Base-by-base conservation (phyloP, 2,113 vertebrate species). In the Balaenoptera acutorostrata region DNA sequence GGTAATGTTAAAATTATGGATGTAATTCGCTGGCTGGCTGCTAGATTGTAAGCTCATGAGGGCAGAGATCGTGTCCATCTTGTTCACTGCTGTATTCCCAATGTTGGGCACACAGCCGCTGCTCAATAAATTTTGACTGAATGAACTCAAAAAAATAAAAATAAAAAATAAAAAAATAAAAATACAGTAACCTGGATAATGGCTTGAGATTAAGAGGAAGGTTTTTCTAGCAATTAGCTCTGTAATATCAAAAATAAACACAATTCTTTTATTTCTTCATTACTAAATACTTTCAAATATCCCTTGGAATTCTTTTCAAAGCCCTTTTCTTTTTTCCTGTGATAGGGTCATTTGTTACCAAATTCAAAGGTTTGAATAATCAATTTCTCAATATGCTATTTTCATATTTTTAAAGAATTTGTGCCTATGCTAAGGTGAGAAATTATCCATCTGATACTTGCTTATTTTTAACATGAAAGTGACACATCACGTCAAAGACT, bases 61-160 rank as follows among this genome's bases (percentile, higher is more conserved):
- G 46, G 72, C 84, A 93, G 93, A 92, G 14, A 52, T 61, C 17
- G 0, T 27, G 59, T 75, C 10, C 68, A 55, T 59, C 57, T 63
- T 82, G 71, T 81, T 78, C 55, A 44, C 9, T 92, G 57, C 46
- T 95, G 6, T 86, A 23, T 77, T 91, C n/a, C 46, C 44, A 49
- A 3, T 68, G 61, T 77, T n/a, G 74, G 74, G 64, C 41, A 93
- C 84, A 93, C n/a, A 94, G 72, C 21, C 86, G 92, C 49, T 95
- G 63, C 74, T 75, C 93, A 97, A 92, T 97, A 96, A 95, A 97
- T 82, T 89, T 69, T 44, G 63, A 92, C n/a, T 41, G 63, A 41
- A 36, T 90, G 72, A 84, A 92, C 59, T 93, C 46, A 25, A 41
- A 68, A 52, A 52, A 52, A 52, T 52, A 52, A 52, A 52, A 52